Base-by-base conservation (phyloP, 2,888 invertebrate genomes). In the Uropetala carovei region DNA sequence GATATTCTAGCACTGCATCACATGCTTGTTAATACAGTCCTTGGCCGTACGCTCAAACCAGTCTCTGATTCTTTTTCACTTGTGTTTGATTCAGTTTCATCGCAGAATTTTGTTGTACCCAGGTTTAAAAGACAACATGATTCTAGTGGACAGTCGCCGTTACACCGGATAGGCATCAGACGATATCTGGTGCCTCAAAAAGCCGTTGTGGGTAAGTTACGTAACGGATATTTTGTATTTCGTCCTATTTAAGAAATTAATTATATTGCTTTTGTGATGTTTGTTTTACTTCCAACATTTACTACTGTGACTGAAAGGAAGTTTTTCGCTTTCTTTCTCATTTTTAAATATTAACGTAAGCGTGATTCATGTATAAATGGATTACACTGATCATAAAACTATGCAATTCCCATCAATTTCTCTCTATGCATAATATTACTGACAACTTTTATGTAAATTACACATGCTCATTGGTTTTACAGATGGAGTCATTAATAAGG, bases 401-500 rank as follows among this genome's bases (percentile, higher is more conserved):
- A 0, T 4, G 14, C 11, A n/a, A n/a, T 75, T 11, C 2, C 2
- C 75, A 11, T 4, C 75, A 75, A 64, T 64, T 64, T 64, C 14
- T 64, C 18, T 64, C 64, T 3, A 64, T 14, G 7, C 7, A 5
- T 16, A 64, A 16, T 64, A 64, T 64, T 4, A 64, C 43, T 5
- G 43, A 43, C 43, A 43, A 5, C 5, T 43, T 16, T 16, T 57
- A 18, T 16, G 18, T 56, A 16, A 83, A 83, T 56, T 83, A 56
- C 56, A 27, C 43, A n/a, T 83, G 43, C 5, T 56, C 56, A 22
- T 68, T 43, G 22, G 75, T 18, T n/a, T 89, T 89, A 16, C 89
- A 89, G 89, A 89, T 89, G 89, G 89, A 89, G 89, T 64, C 64
- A 89, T 56, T 68, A 89, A 64, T 43, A 68, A 89, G 43, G 43